These are phyloP conservation scores for Metalampra italica DNA, from an alignment of 2,888 invertebrate genomes.

Conservation along the genomic window DNA sequence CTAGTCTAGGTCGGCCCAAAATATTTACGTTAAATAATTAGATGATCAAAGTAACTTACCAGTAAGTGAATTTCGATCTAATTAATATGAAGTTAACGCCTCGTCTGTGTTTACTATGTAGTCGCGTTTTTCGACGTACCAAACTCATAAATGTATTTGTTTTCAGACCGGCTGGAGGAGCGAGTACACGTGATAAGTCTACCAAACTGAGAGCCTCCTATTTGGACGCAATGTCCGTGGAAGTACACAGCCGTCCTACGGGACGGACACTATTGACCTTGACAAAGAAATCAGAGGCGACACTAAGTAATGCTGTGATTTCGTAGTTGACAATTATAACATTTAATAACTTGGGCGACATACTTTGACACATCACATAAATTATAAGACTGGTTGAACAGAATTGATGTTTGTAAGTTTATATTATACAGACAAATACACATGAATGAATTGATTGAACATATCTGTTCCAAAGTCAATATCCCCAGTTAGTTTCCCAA, in stretches of 20 bases:
- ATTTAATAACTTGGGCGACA: constrained; percentile 5
- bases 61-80: too few relatives aligned
- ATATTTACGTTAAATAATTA: too few relatives aligned
- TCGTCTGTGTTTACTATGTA: too few relatives aligned
- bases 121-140: too few relatives aligned
- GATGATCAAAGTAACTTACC: too few relatives aligned
- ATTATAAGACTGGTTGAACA: constrained; percentile 70
- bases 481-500: constrained; percentile 43
- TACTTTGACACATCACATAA: constrained; percentile 40
- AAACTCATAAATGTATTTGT: background rate
- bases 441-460: constrained; percentile 46
- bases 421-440: constrained; percentile 17
- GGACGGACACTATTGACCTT: constrained; percentile 31
- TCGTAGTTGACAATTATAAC: constrained; percentile 24
- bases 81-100: too few relatives aligned
- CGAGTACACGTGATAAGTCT: constrained; percentile 94
- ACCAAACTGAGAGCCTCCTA: constrained; percentile 43
- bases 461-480: constrained; percentile 45
- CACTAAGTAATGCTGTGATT: constrained; percentile 56
- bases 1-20: too few relatives aligned
- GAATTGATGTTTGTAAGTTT: constrained; percentile 70
- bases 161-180: constrained; percentile 94
- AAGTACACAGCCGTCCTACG: constrained; percentile 29
- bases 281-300: constrained; percentile 35
- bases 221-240: constrained; percentile 31